Conservation (phyloP, 2,797 vertebrate genomes). For the Hydrolagus colliei region DNA sequence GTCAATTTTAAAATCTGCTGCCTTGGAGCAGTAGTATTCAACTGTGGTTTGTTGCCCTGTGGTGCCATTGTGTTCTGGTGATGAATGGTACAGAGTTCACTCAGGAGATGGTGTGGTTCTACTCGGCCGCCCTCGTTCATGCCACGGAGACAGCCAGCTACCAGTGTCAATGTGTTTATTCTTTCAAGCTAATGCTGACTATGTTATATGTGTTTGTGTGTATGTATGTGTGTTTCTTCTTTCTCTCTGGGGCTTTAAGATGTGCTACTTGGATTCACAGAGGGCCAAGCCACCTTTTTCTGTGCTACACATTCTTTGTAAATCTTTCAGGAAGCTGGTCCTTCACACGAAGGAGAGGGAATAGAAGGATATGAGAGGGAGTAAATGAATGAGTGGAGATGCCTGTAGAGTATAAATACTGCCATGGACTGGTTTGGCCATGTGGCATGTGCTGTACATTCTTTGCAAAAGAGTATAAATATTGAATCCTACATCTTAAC, state of each 20-base stretch:
- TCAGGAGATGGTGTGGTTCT: not conserved
- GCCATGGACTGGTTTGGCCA: too few species aligned
- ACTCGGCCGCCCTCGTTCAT: not conserved
- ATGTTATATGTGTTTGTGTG: not conserved
- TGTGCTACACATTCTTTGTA: too few species aligned
- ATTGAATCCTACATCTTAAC: too few species aligned
- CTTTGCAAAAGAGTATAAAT: too few species aligned
- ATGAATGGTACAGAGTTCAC: slow-evolving; percentile 15
- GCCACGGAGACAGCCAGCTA: not conserved
- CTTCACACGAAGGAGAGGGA: too few species aligned
- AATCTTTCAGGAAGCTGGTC: too few species aligned
- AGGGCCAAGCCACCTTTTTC: too few species aligned
- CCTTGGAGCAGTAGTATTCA: not conserved
- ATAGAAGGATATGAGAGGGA: too few species aligned
- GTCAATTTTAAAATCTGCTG: not conserved
- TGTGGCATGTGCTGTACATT: too few species aligned
- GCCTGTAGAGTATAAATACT: too few species aligned
- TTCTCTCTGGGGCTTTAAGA: not conserved
- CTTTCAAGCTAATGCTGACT: not conserved
- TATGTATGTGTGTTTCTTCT: not conserved
- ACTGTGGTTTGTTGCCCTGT: not conserved
- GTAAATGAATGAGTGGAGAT: too few species aligned
- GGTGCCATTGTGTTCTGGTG: not conserved
- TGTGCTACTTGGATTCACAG: too few species aligned
- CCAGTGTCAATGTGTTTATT: not conserved